Base-by-base conservation (phyloP, 2,797 vertebrate species). In the Sorex maritimensis region DNA sequence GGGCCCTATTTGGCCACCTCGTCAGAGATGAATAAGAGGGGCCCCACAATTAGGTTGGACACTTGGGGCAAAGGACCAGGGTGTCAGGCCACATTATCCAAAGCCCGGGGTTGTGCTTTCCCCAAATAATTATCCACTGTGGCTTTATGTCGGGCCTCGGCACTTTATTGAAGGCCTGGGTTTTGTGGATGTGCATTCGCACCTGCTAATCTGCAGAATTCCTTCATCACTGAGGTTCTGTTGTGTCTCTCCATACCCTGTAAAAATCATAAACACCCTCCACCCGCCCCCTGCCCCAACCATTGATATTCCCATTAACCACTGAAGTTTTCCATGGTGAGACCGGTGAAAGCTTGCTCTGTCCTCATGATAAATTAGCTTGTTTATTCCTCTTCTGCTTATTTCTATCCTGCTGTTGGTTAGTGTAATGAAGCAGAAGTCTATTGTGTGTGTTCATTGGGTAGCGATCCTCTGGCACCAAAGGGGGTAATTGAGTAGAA, bases 401-500 rank as follows among this genome's bases (percentile, higher is more conserved):
- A 98, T 98, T 98, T 98, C 97, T 97, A 49, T 96, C 98, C 98
- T 95, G 98, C 98, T 97, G 98, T 97, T 98, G 98, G 98, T 99
- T 98, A 98, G 99, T 98, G 99, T 99, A 99, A 99, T 99, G 99
- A 99, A 99, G 98, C 98, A 97, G 97, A 99, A 99, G 98, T 93
- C 97, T 98, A 98, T 99, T 99, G 99, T 99, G 98, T 97, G 96
- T 98, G 99, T 98, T 98, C 97, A 96, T 97, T 98, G 98, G 98
- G 98, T 90, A 97, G 98, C 95, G 98, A 98, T 98, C 97, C 96
- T 97, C 94, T 89, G 55, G 95, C 97, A 19, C 98, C 72, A 96
- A 97, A 98, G 97, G 98, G 98, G 98, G 99, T 99, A 99, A 99
- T 99, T 99, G 99, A 98, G 99, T 98, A 99, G 98, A 99, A 99